Evolutionary conservation across 2,888 invertebrate genomes (phyloP).

Genomic region (Teleiodes luculella): DNA sequence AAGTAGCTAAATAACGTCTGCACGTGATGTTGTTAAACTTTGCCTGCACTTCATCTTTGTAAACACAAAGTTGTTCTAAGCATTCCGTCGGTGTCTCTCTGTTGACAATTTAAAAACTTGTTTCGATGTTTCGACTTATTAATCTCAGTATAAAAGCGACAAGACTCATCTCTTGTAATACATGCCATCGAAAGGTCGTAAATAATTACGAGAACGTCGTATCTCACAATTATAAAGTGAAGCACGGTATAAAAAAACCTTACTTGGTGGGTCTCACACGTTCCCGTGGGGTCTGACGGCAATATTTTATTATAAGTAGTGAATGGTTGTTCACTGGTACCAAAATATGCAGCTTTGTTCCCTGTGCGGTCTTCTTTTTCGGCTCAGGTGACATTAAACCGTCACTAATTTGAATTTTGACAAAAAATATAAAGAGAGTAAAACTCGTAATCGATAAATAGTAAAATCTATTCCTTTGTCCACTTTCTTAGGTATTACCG

Average conservation of each 20-base stretch:
- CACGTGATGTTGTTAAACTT: neutral
- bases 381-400: conserved; percentile 70
- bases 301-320: conserved; percentile 66
- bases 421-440: conserved; percentile 55
- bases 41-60: neutral
- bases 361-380: conserved; percentile 64
- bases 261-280: conserved; percentile 42
- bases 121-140: conserved; percentile 23
- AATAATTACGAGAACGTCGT: conserved; percentile 58
- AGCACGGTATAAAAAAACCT: conserved; percentile 51
- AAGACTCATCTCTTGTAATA: conserved; percentile 21
- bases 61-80: conserved; percentile 4
- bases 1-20: conserved; percentile 19
- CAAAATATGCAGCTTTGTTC: conserved; percentile 68
- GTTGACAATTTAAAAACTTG: conserved; percentile 20
- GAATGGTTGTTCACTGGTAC: conserved; percentile 56
- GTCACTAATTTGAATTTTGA: conserved; percentile 64
- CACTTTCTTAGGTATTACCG: conserved; percentile 34
- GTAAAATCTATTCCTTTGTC: conserved; percentile 44
- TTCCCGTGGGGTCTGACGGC: conserved; percentile 59
- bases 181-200: conserved; percentile 41
- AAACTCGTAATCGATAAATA: conserved; percentile 51
- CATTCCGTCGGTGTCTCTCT: neutral
- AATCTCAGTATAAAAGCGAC: conserved; percentile 10
- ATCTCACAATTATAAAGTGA: conserved; percentile 59